Evolutionary conservation across 2,113 vertebrate species (phyloP).

Genomic region (Rhinolophus sinicus): DNA sequence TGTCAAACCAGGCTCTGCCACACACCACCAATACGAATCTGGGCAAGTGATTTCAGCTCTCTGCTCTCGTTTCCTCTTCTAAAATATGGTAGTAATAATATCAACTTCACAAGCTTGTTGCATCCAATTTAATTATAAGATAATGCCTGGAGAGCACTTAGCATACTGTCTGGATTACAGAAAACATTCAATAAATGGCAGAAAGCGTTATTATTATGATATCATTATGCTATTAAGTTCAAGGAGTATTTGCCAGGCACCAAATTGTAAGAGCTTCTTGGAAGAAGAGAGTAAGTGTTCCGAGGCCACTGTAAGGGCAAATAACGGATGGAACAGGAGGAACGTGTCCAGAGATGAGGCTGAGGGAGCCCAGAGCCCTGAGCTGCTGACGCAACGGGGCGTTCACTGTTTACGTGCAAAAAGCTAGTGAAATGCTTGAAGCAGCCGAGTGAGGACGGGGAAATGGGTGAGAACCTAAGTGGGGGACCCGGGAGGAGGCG

Average conservation of each 20-base stretch:
- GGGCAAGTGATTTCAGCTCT: background rate
- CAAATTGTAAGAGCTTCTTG: conserved; percentile 67
- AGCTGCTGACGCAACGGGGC: background rate
- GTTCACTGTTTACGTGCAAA: background rate
- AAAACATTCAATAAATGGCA: conserved; percentile 58
- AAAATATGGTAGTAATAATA: background rate
- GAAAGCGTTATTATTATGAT: conserved; percentile 49
- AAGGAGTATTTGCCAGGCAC: conserved; percentile 53
- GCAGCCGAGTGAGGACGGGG: background rate
- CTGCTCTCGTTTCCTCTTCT: background rate
- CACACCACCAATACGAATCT: background rate
- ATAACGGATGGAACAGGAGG: background rate
- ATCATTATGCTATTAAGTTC: conserved; percentile 65
- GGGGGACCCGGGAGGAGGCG: background rate
- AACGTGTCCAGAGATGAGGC: background rate
- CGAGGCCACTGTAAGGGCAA: conserved; percentile 17
- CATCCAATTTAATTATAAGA: conserved; percentile 23
- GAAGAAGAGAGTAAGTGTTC: conserved; percentile 46
- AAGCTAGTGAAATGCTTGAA: background rate
- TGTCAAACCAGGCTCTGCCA: background rate
- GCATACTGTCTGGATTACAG: conserved; percentile 39
- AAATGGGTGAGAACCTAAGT: background rate
- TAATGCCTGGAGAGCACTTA: conserved; percentile 39
- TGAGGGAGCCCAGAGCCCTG: background rate
- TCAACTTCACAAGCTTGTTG: conserved; percentile 2